phyloP scores from a whole-genome alignment of 2,113 vertebrate genomes.

The Lepidothrix coronata region DNA sequence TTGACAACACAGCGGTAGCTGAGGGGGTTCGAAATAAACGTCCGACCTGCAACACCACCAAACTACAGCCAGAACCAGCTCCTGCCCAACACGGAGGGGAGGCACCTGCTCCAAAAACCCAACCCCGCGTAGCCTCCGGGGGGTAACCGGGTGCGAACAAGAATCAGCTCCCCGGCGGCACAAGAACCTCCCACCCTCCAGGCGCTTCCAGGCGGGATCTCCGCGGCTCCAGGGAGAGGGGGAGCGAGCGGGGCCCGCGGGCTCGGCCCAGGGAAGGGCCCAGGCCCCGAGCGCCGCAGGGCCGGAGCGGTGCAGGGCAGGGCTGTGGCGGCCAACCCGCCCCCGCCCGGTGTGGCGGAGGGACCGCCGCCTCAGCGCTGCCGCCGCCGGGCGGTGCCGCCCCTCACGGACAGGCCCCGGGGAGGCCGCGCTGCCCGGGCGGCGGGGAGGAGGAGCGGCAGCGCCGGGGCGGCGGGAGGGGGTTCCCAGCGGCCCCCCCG shows the following conservation, averaged over 20 bases:
- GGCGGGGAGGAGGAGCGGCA: background rate
- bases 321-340: background rate
- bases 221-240: background rate
- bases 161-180: background rate
- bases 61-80: background rate
- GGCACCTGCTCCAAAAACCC: background rate
- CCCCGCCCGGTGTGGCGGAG: too few species aligned
- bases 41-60: background rate
- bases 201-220: background rate
- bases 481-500: too few species aligned
- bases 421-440: background rate
- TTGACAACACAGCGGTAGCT: background rate
- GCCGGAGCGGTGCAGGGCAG: background rate
- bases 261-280: background rate
- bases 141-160: accelerated
- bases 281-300: background rate
- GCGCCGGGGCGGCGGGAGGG: background rate
- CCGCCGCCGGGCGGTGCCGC: background rate
- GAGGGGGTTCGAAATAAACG: background rate
- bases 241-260: background rate
- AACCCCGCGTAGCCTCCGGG: background rate
- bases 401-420: background rate
- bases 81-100: background rate
- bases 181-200: background rate
- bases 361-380: background rate